Conservation (phyloP, 2,797 vertebrate genomes). For the Catostomus latipinnis region DNA sequence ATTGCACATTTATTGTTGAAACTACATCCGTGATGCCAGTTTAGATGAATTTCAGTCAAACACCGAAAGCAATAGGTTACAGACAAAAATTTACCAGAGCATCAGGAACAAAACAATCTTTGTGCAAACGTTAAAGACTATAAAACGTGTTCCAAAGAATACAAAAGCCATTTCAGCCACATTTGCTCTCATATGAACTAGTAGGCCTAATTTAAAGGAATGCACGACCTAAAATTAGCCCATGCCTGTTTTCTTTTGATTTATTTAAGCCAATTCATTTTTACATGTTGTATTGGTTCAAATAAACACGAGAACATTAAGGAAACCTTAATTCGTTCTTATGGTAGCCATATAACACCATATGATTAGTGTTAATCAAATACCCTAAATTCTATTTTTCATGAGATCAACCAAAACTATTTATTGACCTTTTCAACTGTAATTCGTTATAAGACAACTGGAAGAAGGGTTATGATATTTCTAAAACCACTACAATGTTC, state of each 20-base stretch:
- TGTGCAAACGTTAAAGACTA: background rate
- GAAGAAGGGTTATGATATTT: background rate
- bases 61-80: background rate
- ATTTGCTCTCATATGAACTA: background rate
- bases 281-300: no score
- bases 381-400: background rate
- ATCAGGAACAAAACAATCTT: background rate
- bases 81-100: background rate
- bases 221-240: no score
- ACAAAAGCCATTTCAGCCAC: constrained; percentile 6
- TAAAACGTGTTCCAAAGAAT: background rate
- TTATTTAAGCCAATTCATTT: no score
- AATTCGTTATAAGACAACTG: background rate
- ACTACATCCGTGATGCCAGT: background rate
- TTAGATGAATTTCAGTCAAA: constrained; percentile 22
- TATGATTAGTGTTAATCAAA: background rate
- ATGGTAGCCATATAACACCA: no score
- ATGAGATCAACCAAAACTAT: background rate
- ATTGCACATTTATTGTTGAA: background rate
- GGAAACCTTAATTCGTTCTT: no score
- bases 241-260: no score
- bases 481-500: background rate
- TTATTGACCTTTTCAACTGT: background rate
- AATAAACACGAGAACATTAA: no score
- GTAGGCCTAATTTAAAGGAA: no score